These are phyloP conservation scores for Zaprionus lachaisei DNA, from an alignment of 1,140 invertebrate species.

Conservation along the genomic window DNA sequence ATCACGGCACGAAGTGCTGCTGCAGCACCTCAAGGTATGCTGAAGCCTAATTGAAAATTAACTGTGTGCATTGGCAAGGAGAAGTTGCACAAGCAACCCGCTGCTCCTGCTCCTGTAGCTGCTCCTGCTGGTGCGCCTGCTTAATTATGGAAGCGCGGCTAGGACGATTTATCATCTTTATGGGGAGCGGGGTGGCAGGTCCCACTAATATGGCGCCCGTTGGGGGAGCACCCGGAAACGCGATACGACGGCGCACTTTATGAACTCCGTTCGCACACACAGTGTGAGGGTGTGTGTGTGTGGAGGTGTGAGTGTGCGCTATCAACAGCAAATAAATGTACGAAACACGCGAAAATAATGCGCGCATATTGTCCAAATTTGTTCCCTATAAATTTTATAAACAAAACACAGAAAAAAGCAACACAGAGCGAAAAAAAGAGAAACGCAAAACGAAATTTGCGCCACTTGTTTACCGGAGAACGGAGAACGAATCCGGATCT, in stretches of 20 bases:
- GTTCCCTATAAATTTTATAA: constrained; percentile 83
- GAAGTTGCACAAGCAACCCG: not conserved
- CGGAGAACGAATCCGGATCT: constrained; percentile 58
- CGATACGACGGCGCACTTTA: constrained; percentile 35
- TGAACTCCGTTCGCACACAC: constrained; percentile 20
- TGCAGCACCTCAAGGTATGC: not conserved
- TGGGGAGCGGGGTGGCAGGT: constrained; percentile 17
- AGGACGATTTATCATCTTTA: constrained; percentile 39
- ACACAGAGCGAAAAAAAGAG: constrained; percentile 28
- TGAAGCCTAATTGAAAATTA: constrained; percentile 40
- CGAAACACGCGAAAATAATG: constrained; percentile 71
- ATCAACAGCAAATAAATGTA: constrained; percentile 57
- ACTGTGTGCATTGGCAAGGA: constrained; percentile 6
- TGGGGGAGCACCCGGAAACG: constrained; percentile 15
- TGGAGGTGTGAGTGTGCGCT: constrained; percentile 18
- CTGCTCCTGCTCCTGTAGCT: not conserved
- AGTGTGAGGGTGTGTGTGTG: not conserved
- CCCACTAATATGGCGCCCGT: constrained; percentile 26
- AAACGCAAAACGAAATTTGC: constrained; percentile 57
- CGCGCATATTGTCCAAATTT: constrained; percentile 83
- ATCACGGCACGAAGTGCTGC: not conserved
- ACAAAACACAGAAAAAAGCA: constrained; percentile 52
- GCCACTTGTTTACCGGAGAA: constrained; percentile 52
- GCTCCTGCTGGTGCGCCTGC: constrained; percentile 9
- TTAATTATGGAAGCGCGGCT: constrained; percentile 45